These are phyloP conservation scores for Andrena cerasifolii DNA, from an alignment of 1,140 invertebrate genomes.

Conservation along the genomic window DNA sequence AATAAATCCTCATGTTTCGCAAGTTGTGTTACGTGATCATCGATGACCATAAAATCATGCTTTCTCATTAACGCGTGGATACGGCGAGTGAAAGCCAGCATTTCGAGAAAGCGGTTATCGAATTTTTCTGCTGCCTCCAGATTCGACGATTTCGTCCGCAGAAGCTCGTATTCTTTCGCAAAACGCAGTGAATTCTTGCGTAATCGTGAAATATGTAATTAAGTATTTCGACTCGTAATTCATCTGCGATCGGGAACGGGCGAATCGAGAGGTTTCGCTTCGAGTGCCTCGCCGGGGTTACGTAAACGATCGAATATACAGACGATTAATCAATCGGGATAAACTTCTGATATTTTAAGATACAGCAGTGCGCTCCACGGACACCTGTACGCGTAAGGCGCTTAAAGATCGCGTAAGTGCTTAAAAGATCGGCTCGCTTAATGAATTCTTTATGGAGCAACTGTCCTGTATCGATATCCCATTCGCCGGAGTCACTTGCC, in stretches of 20 bases:
- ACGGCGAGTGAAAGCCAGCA: slow-evolving; percentile 22
- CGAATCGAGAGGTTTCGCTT: background rate
- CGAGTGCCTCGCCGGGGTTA: background rate
- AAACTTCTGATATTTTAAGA: slow-evolving; percentile 27
- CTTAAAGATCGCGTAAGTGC: background rate
- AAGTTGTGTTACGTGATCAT: slow-evolving; percentile 3
- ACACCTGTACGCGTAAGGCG: background rate
- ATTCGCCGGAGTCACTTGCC: background rate
- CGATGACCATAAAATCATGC: slow-evolving; percentile 16
- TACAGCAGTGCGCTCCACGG: background rate
- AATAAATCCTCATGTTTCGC: slow-evolving; percentile 1
- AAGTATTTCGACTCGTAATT: background rate
- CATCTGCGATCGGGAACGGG: background rate
- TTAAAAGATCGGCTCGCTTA: background rate
- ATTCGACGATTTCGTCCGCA: background rate
- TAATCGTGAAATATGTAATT: slow-evolving; percentile 23
- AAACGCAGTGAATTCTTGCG: background rate
- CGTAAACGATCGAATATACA: background rate
- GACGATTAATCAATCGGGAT: background rate
- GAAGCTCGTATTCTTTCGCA: background rate
- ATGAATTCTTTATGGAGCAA: background rate
- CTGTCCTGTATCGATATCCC: background rate
- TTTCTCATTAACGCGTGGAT: slow-evolving; percentile 14
- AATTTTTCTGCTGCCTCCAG: background rate
- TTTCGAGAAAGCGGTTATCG: slow-evolving; percentile 41